Percentiles rank a stretch among this genome's conserved stretches.
Conservation (phyloP, 2,113 vertebrate genomes). For the Galeopterus variegatus region DNA sequence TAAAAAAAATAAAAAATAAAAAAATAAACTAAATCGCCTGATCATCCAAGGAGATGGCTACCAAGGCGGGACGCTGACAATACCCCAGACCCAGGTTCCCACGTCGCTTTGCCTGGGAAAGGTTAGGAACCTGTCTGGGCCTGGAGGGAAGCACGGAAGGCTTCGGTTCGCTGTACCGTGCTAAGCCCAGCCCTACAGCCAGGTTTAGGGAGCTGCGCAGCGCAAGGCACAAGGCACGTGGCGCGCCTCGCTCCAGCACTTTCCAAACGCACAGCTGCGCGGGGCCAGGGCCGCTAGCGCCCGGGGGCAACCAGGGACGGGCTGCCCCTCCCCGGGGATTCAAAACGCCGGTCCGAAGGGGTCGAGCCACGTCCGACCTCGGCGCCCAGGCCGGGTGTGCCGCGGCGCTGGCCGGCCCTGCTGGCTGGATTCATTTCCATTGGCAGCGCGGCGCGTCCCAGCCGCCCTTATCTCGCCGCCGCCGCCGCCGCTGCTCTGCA, state of each 20-base stretch:
- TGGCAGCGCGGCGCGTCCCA: constrained; percentile 62
- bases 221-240: neutral
- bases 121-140: neutral
- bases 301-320: neutral
- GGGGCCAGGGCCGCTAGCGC: neutral
- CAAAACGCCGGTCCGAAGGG: neutral
- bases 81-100: neutral
- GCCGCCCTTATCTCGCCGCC: constrained; percentile 71
- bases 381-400: neutral
- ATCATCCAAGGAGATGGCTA: constrained; percentile 39
- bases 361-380: neutral
- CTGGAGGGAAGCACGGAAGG: neutral
- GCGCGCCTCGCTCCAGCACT: constrained; percentile 26
- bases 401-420: constrained; percentile 14
- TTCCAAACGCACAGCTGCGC: neutral
- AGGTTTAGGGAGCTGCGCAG: neutral
- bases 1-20: neutral
- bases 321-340: neutral
- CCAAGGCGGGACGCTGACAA: neutral
- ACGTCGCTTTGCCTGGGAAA: neutral
- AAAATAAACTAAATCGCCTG: neutral
- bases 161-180: neutral
- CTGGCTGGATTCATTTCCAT: constrained; percentile 70
- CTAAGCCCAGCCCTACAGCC: neutral
- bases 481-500: constrained; percentile 72